These are phyloP conservation scores for Bugula neritina DNA, from an alignment of 2,888 invertebrate genomes.

Conservation along the genomic window DNA sequence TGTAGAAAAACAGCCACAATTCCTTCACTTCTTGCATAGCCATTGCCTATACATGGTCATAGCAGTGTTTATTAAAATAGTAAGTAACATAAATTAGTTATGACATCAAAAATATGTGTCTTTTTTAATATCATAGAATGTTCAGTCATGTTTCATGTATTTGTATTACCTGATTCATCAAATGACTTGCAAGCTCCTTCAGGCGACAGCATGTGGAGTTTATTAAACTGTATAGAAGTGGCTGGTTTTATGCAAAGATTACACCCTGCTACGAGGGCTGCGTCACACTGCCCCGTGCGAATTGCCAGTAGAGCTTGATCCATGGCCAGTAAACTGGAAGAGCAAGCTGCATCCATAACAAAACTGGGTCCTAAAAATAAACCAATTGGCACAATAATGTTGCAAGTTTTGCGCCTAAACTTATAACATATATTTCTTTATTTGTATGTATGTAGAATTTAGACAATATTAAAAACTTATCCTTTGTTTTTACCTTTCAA, in stretches of 20 bases:
- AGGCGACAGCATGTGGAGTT: conserved; percentile 83
- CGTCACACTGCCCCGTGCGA: conserved; percentile 76
- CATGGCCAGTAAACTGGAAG: conserved; percentile 84
- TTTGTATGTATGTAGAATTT: too few species aligned
- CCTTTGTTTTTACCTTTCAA: conserved; percentile 67
- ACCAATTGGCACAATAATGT: not conserved
- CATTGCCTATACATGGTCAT: conserved; percentile 59
- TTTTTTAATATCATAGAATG: too few species aligned
- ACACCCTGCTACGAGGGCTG: conserved; percentile 89
- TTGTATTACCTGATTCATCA: conserved; percentile 72
- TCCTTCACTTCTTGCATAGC: conserved; percentile 87
- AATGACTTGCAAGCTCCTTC: conserved; percentile 91
- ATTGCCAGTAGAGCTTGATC: conserved; percentile 61
- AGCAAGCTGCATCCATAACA: conserved; percentile 93
- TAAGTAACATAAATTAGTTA: too few species aligned
- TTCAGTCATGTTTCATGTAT: too few species aligned
- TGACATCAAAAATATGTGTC: too few species aligned
- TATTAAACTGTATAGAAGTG: conserved; percentile 85
- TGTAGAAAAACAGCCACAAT: conserved; percentile 76
- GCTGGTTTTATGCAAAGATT: conserved; percentile 84
- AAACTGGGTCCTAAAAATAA: conserved; percentile 71
- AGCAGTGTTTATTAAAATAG: too few species aligned
- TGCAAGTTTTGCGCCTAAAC: not conserved
- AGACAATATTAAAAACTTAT: too few species aligned
- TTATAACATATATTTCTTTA: not conserved